These are phyloP conservation scores for Aulostomus chinensis DNA, from an alignment of 2,797 vertebrate genomes.

Conservation along the genomic window DNA sequence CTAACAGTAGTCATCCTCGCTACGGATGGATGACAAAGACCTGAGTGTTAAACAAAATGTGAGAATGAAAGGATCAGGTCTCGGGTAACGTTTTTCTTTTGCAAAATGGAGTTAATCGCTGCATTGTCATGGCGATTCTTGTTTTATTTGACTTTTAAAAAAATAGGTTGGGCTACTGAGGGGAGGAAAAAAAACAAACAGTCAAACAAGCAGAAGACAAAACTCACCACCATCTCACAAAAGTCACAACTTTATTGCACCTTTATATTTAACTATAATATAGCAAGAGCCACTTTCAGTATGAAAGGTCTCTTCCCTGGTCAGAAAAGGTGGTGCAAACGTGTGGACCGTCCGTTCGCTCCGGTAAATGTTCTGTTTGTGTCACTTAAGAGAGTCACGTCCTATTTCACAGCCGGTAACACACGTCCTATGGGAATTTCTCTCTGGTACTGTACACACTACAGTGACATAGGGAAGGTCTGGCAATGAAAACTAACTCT, in stretches of 20 bases:
- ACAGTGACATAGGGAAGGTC: constrained; percentile 54
- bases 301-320: constrained; percentile 72
- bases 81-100: too few relatives aligned
- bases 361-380: constrained; percentile 32
- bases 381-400: constrained; percentile 28
- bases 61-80: too few relatives aligned
- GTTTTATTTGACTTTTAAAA: too few relatives aligned
- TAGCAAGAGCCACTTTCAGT: constrained; percentile 69
- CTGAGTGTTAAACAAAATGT: too few relatives aligned
- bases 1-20: too few relatives aligned
- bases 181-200: too few relatives aligned
- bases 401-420: constrained; percentile 56
- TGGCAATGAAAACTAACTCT: constrained; percentile 49
- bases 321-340: constrained; percentile 78
- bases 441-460: constrained; percentile 55
- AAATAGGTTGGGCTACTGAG: too few relatives aligned
- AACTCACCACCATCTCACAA: constrained; percentile 56
- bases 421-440: constrained; percentile 47
- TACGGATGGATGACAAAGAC: too few relatives aligned
- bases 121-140: too few relatives aligned
- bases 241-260: constrained; percentile 87
- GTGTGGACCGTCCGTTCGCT: constrained; percentile 54
- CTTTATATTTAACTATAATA: constrained; percentile 68
- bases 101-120: too few relatives aligned
- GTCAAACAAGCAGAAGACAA: not conserved